Evolutionary conservation across 2,888 invertebrate species (phyloP), one percentile per base, ranked within the genome.

Genomic region (Hipparchia semele): DNA sequence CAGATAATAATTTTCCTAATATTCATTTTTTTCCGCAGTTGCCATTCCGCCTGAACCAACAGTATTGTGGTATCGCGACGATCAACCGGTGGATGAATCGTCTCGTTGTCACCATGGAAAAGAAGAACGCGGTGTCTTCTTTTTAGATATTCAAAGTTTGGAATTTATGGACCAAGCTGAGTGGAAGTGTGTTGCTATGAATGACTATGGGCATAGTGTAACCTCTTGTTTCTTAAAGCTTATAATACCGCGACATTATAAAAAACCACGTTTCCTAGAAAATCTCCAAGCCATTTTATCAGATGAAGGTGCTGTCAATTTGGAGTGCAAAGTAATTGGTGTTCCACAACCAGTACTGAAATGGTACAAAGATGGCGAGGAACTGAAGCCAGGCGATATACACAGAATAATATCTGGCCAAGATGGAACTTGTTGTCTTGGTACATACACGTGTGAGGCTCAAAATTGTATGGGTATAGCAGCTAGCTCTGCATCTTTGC

Each of bases 261-360:
- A 98, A 86, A 98, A 97, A 80, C 98, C 98, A 0, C 95, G 96
- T 76, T 98, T 98, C 87, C 91, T 98, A 69, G 98, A 98, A 87
- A 97, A 97, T 78, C 93, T 98, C 4, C 95, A 97, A 79, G 98
- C 98, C 0, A 96, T 98, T 59, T 92, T 98, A 23, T 97, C 98
- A 0, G 97, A 98, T 76, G 98, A 98, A 88, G 97, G 98, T 0
- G 97, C 98, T 9, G 98, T 98, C 0, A 98, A 98, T 88, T 94
- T 98, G 74, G 98, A 98, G 87, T 98, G 98, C 87, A 98, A 98
- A 92, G 98, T 98, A 0, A 98, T 98, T 74, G 98, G 98, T 6
- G 98, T 98, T 2, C 98, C 98, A 0, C 98, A 98, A 83, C 98
- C 98, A 0, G 94, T 96, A n/a, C 90, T 98, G 0, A 98, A 97